Conservation (phyloP, 2,797 vertebrate genomes). For the Potorous gilbertii region DNA sequence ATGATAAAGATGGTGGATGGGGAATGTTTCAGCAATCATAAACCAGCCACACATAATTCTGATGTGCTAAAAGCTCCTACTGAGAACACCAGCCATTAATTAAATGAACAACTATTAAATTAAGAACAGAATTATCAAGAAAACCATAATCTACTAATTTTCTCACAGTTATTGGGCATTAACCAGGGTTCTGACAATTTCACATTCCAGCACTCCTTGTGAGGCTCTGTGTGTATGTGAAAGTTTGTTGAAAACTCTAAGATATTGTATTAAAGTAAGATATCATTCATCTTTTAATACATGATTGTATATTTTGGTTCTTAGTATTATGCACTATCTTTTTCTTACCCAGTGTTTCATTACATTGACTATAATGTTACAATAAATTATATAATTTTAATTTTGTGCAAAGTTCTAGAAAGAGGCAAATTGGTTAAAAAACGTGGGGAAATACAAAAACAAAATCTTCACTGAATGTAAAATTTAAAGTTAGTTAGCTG, state of each 20-base stretch:
- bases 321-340: background rate
- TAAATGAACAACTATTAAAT: slow-evolving; percentile 17
- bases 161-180: background rate
- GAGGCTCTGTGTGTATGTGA: background rate
- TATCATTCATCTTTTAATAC: background rate
- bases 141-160: background rate
- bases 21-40: background rate
- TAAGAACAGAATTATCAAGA: background rate
- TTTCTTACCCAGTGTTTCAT: background rate
- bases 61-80: background rate
- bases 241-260: background rate
- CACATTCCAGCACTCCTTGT: background rate
- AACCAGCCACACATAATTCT: background rate
- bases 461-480: background rate
- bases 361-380: background rate
- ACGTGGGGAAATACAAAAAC: background rate
- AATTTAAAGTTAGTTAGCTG: background rate
- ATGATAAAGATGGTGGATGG: background rate
- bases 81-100: background rate
- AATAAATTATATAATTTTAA: background rate
- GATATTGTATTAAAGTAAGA: background rate
- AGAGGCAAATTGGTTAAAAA: background rate
- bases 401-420: background rate
- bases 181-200: background rate
- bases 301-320: background rate